Conservation (phyloP, 2,888 invertebrate genomes). For the Quadroppia sp. region DNA sequence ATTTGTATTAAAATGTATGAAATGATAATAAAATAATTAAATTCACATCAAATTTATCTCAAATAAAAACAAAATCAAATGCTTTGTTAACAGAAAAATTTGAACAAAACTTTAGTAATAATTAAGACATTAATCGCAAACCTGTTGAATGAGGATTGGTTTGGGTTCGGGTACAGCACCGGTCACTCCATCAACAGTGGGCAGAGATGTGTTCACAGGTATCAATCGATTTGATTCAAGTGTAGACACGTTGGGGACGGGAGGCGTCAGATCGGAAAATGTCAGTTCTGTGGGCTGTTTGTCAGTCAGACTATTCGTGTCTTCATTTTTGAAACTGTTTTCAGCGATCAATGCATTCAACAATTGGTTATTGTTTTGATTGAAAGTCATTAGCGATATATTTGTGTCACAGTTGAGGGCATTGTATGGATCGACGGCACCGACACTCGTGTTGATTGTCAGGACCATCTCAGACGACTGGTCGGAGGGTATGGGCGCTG, state of each 20-base stretch:
- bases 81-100: not conserved
- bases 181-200: constrained; percentile 13
- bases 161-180: constrained; percentile 7
- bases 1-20: not conserved
- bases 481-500: not conserved
- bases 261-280: constrained; percentile 25
- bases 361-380: constrained; percentile 13
- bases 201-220: not conserved
- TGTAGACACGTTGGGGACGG: constrained; percentile 16
- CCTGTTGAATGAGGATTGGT: constrained; percentile 13
- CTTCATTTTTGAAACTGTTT: not conserved
- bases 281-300: constrained; percentile 13
- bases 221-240: constrained; percentile 6
- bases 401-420: not conserved
- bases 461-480: not conserved
- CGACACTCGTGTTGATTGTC: constrained; percentile 1
- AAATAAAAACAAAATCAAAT: not conserved
- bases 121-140: not conserved
- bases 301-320: not conserved
- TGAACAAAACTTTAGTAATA: not conserved
- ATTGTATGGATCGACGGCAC: not conserved
- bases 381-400: not conserved
- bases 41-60: not conserved
- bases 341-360: constrained; percentile 14
- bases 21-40: not conserved